These are phyloP conservation scores for Nasua narica DNA, from an alignment of 2,797 vertebrate species.

Conservation along the genomic window DNA sequence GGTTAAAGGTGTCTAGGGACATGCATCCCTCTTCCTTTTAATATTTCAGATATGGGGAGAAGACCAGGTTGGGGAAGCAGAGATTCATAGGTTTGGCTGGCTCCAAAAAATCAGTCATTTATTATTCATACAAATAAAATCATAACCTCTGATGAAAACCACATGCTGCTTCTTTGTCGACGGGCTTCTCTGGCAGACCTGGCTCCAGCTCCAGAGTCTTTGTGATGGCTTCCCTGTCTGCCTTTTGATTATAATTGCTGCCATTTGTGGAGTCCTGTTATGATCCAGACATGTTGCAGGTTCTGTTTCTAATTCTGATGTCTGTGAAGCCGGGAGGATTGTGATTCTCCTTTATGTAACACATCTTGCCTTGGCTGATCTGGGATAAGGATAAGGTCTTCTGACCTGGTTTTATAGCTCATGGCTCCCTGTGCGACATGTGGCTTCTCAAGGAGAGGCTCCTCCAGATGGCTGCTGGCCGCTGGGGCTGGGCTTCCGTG, in stretches of 20 bases:
- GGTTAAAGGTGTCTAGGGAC: background rate
- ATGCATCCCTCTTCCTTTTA: background rate
- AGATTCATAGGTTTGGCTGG: background rate
- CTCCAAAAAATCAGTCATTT: background rate
- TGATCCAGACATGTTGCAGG: too few relatives aligned
- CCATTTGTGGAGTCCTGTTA: background rate
- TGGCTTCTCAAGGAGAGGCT: background rate
- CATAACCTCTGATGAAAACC: background rate
- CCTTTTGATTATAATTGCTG: background rate
- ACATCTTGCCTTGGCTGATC: background rate
- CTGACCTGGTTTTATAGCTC: background rate
- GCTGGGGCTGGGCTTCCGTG: fast-evolving
- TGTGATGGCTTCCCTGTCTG: background rate
- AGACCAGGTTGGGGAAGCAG: background rate
- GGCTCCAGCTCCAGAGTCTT: background rate
- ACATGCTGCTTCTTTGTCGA: background rate
- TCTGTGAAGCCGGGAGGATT: background rate
- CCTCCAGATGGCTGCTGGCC: background rate
- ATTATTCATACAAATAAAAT: background rate
- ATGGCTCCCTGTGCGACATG: fast-evolving
- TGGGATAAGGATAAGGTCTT: background rate
- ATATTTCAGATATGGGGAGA: background rate
- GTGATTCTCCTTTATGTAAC: background rate
- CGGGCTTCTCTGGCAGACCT: background rate
- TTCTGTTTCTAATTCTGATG: background rate